phyloP scores from a whole-genome alignment of 2,888 invertebrate species.

The Orthosia gothica region DNA sequence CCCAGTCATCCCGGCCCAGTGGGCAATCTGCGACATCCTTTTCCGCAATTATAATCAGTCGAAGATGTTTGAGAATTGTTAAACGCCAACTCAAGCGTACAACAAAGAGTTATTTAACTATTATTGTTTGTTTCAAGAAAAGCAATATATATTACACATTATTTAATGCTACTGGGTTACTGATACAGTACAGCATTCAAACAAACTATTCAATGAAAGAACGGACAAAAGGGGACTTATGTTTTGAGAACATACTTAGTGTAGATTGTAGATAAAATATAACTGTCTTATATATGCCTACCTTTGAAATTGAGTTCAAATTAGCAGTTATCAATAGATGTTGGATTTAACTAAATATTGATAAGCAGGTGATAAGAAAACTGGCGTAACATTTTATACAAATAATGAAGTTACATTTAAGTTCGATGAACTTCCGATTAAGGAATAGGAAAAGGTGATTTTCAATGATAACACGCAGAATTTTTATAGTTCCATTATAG shows the following conservation, averaged over 20 bases:
- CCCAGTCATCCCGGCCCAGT: conserved; percentile 64
- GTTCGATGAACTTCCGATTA: conserved; percentile 89
- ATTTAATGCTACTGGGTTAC: conserved; percentile 26
- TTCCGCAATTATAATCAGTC: conserved; percentile 76
- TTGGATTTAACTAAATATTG: conserved; percentile 75
- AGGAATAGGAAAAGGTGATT: conserved; percentile 82
- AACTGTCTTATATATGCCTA: neutral
- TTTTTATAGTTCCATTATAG: neutral
- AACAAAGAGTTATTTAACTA: conserved; percentile 19
- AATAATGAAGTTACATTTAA: conserved; percentile 73
- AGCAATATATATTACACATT: conserved; percentile 49
- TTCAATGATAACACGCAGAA: conserved; percentile 71
- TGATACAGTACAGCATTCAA: conserved; percentile 59
- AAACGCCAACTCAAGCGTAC: conserved; percentile 24
- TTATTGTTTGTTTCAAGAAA: conserved; percentile 40
- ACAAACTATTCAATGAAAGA: conserved; percentile 67
- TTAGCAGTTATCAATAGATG: conserved; percentile 64
- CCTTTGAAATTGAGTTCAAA: conserved; percentile 51
- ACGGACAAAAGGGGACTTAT: conserved; percentile 64
- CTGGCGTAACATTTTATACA: conserved; percentile 69
- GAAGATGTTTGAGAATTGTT: conserved; percentile 36
- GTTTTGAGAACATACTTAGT: conserved; percentile 53
- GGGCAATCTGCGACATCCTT: conserved; percentile 80
- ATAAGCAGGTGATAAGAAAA: conserved; percentile 84
- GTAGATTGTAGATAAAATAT: conserved; percentile 26